Base-by-base conservation (phyloP, 2,113 vertebrate genomes). In the Pollachius pollachius region DNA sequence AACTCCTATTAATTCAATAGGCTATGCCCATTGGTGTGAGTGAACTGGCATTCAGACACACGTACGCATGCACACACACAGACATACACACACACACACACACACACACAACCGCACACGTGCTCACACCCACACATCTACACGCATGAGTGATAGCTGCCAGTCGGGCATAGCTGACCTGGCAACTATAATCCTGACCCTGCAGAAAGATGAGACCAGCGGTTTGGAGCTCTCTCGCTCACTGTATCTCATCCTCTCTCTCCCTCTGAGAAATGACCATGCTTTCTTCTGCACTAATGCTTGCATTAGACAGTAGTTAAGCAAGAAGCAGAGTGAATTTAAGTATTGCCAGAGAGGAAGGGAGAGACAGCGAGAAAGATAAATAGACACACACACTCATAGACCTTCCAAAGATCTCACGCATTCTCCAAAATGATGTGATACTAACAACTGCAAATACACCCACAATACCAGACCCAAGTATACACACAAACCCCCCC, bases 121-220 rank as follows among this genome's bases (percentile, higher is more conserved):
- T 30, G 63, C 54, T 19, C 65, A 68, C 12, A 23, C 48, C 52
- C 56, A 56, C 68, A 48, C 62, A 52, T 48, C 82, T 61, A 72
- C 34, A 82, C 59, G 75, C 84, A 87, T 91, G 92, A 94, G 88
- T 92, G 93, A 94, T 91, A 93, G 89, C 91, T 93, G 94, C 90
- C 91, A 88, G 89, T 93, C 88, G 92, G 71, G 8, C 80, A 66
- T 66, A 63, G 65, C 65, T 67, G 69, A 70, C 59, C 65, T 70
- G 69, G 85, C 83, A 83, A 72, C 76, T 56, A 57, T 70, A 79
- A 76, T 73, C 78, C 89, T 84, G 87, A 89, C 76, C 79, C 67
- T 83, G 88, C 83, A 81, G 85, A 78, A 86, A 87, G 74, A 84
- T 56, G 84, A 91, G 79, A 86, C 83, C 71, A 74, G 81, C 75